Evolutionary conservation across 2,888 invertebrate species (phyloP), one percentile per base, ranked within the genome.

Genomic region (Hyposoter didymator): DNA sequence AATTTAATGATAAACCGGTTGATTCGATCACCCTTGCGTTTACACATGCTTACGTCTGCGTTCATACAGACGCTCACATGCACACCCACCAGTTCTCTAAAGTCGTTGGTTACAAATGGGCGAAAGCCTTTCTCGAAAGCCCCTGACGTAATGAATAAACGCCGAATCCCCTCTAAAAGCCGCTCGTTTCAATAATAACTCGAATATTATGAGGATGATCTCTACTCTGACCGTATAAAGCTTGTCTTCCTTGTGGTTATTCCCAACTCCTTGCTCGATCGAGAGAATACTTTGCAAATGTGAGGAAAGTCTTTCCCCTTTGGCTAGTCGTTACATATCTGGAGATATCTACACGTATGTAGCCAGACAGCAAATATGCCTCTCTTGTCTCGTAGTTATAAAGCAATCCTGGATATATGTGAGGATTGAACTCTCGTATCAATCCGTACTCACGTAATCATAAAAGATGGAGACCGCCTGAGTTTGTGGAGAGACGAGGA

Each of bases 371-470:
- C 1, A 6, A 2, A 45, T 22, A 22, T 55, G 17, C 59, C n/a
- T 69, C 2, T 55, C 22, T 43, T 45, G 59, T 35, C 52, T 62
- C 17, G 43, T 43, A 84, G 79, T 69, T 49, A 45, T 74, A 69
- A 67, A 66, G 64, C 49, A 43, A 49, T 14, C 32, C 82, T 66
- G 22, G 22, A 59, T 47, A 47, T 19, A 47, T 19, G 14, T 47
- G 75, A 55, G 66, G 32, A 79, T 85, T 82, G 82, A 82, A 84
- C 82, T 85, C 72, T 70, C 45, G 78, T 78, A 87, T 86, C 81
- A 83, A 80, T 76, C 81, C 28, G 72, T 52, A 84, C 72, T 87
- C 87, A 88, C 88, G 88, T 87, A 88, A 88, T 84, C 84, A 52
- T 59, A 67, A 79, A 78, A 70, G 52, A 64, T 64, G 17, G 66